These are phyloP conservation scores for Himalopsyche kuldschensis DNA, from an alignment of 2,888 invertebrate genomes.

Conservation along the genomic window DNA sequence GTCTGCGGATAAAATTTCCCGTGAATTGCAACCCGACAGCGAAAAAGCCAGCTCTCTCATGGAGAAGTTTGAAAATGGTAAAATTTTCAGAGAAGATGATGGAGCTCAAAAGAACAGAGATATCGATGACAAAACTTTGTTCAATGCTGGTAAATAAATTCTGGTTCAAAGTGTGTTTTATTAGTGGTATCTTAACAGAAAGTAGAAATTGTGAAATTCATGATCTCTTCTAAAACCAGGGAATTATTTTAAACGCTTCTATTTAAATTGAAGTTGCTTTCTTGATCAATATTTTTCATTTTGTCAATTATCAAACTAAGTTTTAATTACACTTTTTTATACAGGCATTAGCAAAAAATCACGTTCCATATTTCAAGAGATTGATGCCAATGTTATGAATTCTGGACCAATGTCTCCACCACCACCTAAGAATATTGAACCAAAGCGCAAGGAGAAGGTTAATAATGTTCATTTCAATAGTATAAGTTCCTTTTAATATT, in stretches of 20 bases:
- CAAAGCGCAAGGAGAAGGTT: slow-evolving; percentile 61
- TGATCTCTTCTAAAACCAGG: no score
- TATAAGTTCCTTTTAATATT: no score
- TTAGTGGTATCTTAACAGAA: neutral
- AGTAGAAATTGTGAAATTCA: no score
- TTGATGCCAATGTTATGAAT: slow-evolving; percentile 76
- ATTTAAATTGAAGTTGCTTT: no score
- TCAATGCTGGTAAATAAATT: slow-evolving; percentile 69
- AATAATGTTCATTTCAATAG: slow-evolving; percentile 46
- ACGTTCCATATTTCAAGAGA: slow-evolving; percentile 80
- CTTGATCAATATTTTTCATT: no score
- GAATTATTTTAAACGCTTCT: no score
- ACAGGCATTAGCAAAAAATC: slow-evolving; percentile 85
- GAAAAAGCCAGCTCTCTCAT: slow-evolving; percentile 69
- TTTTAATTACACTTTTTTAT: slow-evolving; percentile 20
- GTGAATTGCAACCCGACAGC: slow-evolving; percentile 59
- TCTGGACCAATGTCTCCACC: slow-evolving; percentile 63
- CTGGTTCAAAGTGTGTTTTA: neutral
- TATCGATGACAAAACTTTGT: slow-evolving; percentile 74
- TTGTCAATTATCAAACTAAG: no score
- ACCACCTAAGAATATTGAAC: slow-evolving; percentile 56
- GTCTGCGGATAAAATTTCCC: slow-evolving; percentile 59
- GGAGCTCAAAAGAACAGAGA: slow-evolving; percentile 56
- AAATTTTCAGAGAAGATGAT: slow-evolving; percentile 68
- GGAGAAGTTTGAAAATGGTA: slow-evolving; percentile 80